Percentiles rank a stretch among this genome's conserved stretches.
Evolutionary conservation across 2,797 vertebrate species (phyloP).

Genomic region (Leptatherina wallacei): DNA sequence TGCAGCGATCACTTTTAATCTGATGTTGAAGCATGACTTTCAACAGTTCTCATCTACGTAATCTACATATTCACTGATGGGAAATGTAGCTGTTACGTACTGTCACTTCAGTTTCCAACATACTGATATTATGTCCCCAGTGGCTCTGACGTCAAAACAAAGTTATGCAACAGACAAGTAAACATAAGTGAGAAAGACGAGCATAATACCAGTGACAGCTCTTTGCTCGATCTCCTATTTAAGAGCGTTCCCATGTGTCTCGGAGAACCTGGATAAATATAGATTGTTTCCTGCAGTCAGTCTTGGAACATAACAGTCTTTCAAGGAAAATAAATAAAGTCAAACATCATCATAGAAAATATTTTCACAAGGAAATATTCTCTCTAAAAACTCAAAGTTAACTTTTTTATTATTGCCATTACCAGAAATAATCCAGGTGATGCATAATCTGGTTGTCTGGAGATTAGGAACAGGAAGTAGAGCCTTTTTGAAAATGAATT

Average conservation of each 20-base stretch:
- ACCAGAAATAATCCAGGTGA: background rate
- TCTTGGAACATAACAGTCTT: conserved; percentile 41
- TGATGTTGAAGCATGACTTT: conserved; percentile 6
- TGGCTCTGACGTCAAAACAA: conserved; percentile 16
- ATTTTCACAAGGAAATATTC: conserved; percentile 14
- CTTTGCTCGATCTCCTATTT: too few relatives aligned
- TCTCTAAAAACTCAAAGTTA: background rate
- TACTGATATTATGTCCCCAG: background rate
- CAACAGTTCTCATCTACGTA: background rate
- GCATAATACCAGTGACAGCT: conserved; percentile 16
- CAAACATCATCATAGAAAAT: conserved; percentile 17
- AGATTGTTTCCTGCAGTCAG: conserved; percentile 31
- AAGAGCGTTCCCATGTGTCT: conserved; percentile 65
- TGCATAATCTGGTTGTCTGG: too few relatives aligned
- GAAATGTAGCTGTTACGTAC: conserved; percentile 6
- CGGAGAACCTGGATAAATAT: conserved; percentile 57
- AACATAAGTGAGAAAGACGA: conserved; percentile 40
- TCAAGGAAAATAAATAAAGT: conserved; percentile 23
- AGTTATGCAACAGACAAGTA: conserved; percentile 56
- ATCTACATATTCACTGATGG: conserved; percentile 4
- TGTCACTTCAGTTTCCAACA: conserved; percentile 14
- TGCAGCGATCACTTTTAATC: background rate
- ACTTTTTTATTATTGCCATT: background rate
- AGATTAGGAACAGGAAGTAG: background rate
- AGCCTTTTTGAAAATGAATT: background rate